Evolutionary conservation across 2,113 vertebrate genomes (phyloP).

Genomic region (Crotalus helleri): DNA sequence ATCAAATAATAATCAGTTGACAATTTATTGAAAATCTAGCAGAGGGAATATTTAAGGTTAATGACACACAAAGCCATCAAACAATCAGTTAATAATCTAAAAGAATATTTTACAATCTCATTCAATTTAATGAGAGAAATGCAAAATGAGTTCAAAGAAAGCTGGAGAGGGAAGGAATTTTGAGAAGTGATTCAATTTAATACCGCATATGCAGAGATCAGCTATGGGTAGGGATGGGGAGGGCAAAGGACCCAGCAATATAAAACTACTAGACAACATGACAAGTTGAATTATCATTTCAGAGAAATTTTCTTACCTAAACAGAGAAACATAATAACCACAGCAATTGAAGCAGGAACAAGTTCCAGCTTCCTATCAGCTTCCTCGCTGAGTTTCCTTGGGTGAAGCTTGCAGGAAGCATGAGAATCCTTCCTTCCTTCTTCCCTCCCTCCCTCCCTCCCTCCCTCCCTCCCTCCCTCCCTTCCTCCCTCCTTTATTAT

Average conservation of each 20-base stretch:
- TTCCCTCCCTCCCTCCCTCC: no score
- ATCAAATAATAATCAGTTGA: neutral
- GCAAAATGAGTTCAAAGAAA: neutral
- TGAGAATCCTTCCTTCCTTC: neutral
- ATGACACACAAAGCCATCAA: neutral
- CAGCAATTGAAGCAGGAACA: neutral
- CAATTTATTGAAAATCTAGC: neutral
- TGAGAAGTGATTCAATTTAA: neutral
- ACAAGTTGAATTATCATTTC: neutral
- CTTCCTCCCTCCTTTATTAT: neutral
- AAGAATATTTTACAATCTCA: neutral
- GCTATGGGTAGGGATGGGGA: neutral
- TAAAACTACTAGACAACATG: neutral
- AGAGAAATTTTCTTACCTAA: neutral
- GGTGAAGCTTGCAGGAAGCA: neutral
- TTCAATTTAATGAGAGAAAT: neutral
- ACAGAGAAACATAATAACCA: neutral
- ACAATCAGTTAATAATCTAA: neutral
- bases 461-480: neutral
- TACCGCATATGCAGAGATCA: neutral
- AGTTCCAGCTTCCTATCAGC: neutral
- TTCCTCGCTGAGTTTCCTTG: neutral
- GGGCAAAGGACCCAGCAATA: neutral
- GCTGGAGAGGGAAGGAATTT: neutral
- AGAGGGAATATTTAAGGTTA: neutral